Conservation (phyloP, 1,140 invertebrate species). For the Charaxes varanes region DNA sequence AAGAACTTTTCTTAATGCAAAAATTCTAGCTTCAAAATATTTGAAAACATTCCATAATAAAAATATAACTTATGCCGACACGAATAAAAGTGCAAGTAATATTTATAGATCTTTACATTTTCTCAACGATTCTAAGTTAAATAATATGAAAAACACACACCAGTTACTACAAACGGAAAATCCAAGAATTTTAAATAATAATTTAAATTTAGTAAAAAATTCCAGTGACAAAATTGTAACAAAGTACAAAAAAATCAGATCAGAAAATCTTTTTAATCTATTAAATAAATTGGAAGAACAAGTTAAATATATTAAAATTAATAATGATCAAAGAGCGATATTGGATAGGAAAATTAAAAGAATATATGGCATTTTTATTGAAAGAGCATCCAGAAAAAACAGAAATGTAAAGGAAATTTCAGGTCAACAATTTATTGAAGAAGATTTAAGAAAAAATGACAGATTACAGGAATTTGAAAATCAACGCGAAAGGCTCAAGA, state of each 20-base stretch:
- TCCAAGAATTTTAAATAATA: too few species aligned
- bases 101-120: too few species aligned
- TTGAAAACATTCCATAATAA: conserved; percentile 4
- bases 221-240: not conserved
- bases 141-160: too few species aligned
- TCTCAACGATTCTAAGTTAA: too few species aligned
- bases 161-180: too few species aligned
- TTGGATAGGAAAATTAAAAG: conserved; percentile 41
- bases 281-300: conserved; percentile 41
- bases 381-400: not conserved
- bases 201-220: not conserved
- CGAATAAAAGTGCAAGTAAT: not conserved
- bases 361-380: conserved; percentile 27
- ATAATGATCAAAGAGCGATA: conserved; percentile 31
- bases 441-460: not conserved
- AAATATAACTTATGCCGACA: conserved; percentile 3
- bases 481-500: not conserved
- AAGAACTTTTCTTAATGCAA: conserved; percentile 36
- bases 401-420: not conserved
- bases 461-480: not conserved
- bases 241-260: conserved; percentile 17
- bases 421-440: not conserved
- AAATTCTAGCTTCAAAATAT: conserved; percentile 31
- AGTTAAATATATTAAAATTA: conserved; percentile 31
- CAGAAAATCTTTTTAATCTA: conserved; percentile 29